Evolutionary conservation across 2,113 vertebrate genomes (phyloP), one percentile per base, ranked within the genome.

Genomic region (Bostrychus sinensis): DNA sequence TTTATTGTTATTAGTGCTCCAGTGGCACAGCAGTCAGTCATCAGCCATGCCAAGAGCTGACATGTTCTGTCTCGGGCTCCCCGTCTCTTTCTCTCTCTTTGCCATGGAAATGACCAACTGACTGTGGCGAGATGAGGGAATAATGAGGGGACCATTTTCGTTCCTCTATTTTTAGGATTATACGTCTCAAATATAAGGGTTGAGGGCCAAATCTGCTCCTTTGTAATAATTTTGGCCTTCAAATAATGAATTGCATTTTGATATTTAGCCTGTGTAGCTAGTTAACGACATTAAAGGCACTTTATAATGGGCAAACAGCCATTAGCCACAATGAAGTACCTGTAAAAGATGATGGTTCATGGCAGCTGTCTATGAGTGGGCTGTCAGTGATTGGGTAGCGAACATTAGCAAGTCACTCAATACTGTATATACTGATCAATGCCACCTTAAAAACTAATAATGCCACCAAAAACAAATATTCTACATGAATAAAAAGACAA

Each of bases 1-100:
- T 86, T 89, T 88, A 89, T 88, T 91, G 90, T 91, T 90, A 88
- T 88, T 88, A 89, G 90, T 86, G 83, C 83, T 86, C 85, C 85
- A 86, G 77, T 88, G 86, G 86, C 83, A 83, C 86, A 83, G 86
- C 82, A 86, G 80, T 87, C 80, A 82, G 70, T 77, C 81, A 88
- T 88, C 84, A 72, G 68, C 48, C 78, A 88, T 82, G 86, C 84
- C 81, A 83, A 84, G 75, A 84, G 70, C 46, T 72, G 84, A 83
- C 82, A 85, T 76, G 64, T 75, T 80, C 68, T 8, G 62, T 78
- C 58, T 78, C 57, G 36, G 39, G 12, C 74, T 78, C 9, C 62
- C 48, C 62, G 48, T 36, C 42, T 26, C 32, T 65, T 50, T 56
- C 56, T 67, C 67, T 54, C 34, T 54, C 28, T 62, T 45, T 56